Conservation (phyloP, 1,140 invertebrate genomes). For the Achatina immaculata region DNA sequence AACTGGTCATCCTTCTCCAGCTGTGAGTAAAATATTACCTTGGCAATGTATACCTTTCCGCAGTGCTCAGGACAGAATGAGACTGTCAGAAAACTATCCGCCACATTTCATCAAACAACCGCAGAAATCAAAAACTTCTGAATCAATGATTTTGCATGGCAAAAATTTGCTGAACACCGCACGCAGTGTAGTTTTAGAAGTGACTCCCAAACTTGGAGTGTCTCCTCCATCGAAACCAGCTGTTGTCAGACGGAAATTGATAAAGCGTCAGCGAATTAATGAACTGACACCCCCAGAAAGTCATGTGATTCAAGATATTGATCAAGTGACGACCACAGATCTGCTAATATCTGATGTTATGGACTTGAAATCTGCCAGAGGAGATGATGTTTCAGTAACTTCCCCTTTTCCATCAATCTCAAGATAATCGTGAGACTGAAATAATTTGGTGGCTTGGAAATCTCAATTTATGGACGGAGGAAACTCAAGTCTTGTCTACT, state of each 20-base stretch:
- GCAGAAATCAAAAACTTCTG: constrained; percentile 14
- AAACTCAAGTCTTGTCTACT: too few species aligned
- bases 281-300: constrained; percentile 2
- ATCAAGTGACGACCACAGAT: constrained; percentile 17
- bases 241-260: constrained; percentile 35
- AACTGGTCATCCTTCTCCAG: not conserved
- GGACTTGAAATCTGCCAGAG: not conserved
- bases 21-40: not conserved
- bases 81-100: not conserved
- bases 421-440: constrained; percentile 12
- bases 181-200: not conserved
- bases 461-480: too few species aligned
- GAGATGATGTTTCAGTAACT: not conserved
- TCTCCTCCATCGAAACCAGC: not conserved
- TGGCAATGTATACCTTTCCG: constrained; percentile 9
- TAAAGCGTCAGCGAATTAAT: constrained; percentile 36
- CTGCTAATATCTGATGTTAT: not conserved
- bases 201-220: not conserved
- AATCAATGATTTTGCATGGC: constrained; percentile 22
- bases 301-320: constrained; percentile 20
- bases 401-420: constrained; percentile 7
- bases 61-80: constrained; percentile 23
- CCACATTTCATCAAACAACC: constrained; percentile 8
- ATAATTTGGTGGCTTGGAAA: not conserved
- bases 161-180: constrained; percentile 21